phyloP scores from a whole-genome alignment of 2,888 invertebrate species.

The Drosophila colorata region DNA sequence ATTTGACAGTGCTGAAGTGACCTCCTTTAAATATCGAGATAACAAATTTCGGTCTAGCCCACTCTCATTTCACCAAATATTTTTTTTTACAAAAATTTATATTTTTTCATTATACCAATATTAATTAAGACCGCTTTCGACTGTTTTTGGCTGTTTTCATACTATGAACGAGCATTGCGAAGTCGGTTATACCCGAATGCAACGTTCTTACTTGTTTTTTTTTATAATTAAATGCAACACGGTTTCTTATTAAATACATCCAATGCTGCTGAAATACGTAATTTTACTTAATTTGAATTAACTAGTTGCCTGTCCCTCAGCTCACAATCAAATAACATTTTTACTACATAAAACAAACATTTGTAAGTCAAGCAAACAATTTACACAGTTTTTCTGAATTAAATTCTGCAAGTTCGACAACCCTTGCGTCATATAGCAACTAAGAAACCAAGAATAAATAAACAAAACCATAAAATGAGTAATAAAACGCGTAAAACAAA shows the following conservation, averaged over 20 bases:
- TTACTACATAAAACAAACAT: not conserved
- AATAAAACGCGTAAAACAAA: constrained; percentile 23
- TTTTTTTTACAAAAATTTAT: too few relatives aligned
- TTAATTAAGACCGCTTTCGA: too few relatives aligned
- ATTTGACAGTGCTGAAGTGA: too few relatives aligned
- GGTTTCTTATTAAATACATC: not conserved
- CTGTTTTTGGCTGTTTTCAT: too few relatives aligned
- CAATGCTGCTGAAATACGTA: too few relatives aligned
- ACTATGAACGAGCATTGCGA: too few relatives aligned
- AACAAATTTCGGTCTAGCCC: too few relatives aligned
- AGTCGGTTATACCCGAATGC: too few relatives aligned
- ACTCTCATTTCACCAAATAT: too few relatives aligned
- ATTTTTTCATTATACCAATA: too few relatives aligned
- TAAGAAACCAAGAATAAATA: not conserved
- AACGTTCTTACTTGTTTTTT: too few relatives aligned
- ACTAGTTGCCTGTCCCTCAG: constrained; percentile 2
- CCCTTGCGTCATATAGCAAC: not conserved
- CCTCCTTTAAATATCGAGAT: too few relatives aligned
- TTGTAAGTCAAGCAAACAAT: not conserved
- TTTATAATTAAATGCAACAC: not conserved
- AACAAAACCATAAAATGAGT: constrained; percentile 17
- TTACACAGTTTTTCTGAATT: not conserved
- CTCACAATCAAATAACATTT: not conserved
- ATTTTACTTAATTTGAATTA: not conserved
- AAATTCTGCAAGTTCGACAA: not conserved